A percentile compares a stretch with the other conserved stretches of the same genome.
phyloP scores from a whole-genome alignment of 2,888 invertebrate species.

The Gerris lacustris region DNA sequence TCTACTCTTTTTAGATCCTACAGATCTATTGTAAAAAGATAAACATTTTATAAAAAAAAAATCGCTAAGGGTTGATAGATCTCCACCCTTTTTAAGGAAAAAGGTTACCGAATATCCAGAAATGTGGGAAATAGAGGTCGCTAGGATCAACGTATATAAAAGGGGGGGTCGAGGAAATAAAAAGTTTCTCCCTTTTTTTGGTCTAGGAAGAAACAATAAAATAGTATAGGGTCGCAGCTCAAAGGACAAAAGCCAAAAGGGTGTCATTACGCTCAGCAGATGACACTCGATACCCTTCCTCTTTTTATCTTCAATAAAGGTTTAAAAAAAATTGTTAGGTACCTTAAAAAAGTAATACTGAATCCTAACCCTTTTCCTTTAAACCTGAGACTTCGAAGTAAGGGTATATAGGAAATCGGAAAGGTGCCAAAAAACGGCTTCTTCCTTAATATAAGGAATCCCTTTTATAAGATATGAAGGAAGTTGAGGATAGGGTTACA shows the following conservation, averaged over 20 bases:
- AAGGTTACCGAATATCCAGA: slow-evolving; percentile 3
- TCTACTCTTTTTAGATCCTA: too few relatives aligned
- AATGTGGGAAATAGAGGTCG: not conserved
- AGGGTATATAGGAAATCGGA: not conserved
- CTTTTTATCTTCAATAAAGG: too few relatives aligned
- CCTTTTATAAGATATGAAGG: not conserved
- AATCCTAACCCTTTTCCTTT: not conserved
- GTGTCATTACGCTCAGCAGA: slow-evolving; percentile 2
- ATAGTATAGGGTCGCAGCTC: not conserved
- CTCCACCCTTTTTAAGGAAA: not conserved
- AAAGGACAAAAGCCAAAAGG: slow-evolving; percentile 1
- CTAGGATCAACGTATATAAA: not conserved
- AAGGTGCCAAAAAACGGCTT: not conserved
- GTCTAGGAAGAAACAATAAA: not conserved
- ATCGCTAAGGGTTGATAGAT: too few relatives aligned
- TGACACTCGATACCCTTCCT: not conserved
- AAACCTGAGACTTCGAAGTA: not conserved
- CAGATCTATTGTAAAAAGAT: not conserved
- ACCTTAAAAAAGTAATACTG: too few relatives aligned
- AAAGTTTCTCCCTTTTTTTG: not conserved
- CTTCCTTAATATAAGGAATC: too few relatives aligned
- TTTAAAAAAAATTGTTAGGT: too few relatives aligned
- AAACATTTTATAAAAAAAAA: not conserved
- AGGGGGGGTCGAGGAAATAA: not conserved
- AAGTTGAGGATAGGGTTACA: slow-evolving; percentile 1